Percentiles rank a stretch among this genome's conserved stretches.
These are phyloP conservation scores for Acanthornis magna DNA, from an alignment of 2,797 vertebrate species.

Conservation along the genomic window DNA sequence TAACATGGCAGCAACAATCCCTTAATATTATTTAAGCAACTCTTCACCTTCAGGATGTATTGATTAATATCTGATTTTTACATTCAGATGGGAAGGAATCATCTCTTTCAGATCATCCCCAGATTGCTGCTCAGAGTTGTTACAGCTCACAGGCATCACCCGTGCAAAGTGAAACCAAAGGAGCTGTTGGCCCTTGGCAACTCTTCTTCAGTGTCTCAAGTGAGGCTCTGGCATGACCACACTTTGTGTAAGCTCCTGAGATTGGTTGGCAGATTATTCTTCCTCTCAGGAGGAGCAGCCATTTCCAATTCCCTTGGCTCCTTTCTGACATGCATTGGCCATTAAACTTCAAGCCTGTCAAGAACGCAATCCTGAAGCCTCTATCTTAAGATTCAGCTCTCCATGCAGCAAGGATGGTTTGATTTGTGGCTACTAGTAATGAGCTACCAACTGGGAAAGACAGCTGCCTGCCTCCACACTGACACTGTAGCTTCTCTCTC, in stretches of 20 bases:
- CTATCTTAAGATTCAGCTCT: background rate
- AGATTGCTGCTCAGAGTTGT: background rate
- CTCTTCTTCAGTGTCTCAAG: background rate
- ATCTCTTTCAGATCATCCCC: background rate
- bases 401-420: fast-evolving
- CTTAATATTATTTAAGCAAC: background rate
- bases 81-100: background rate
- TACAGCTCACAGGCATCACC: background rate
- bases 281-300: background rate
- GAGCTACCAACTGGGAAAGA: background rate
- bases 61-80: background rate
- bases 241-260: background rate
- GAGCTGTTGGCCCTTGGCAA: background rate
- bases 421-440: background rate
- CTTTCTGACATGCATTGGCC: background rate
- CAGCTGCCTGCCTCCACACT: background rate
- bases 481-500: background rate
- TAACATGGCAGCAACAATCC: background rate
- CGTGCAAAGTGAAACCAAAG: background rate
- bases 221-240: background rate
- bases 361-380: background rate
- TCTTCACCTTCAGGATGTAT: background rate
- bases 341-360: background rate
- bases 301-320: background rate
- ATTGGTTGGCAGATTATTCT: background rate